Base-by-base conservation (phyloP, 2,888 invertebrate species). In the Hydraecia micacea region DNA sequence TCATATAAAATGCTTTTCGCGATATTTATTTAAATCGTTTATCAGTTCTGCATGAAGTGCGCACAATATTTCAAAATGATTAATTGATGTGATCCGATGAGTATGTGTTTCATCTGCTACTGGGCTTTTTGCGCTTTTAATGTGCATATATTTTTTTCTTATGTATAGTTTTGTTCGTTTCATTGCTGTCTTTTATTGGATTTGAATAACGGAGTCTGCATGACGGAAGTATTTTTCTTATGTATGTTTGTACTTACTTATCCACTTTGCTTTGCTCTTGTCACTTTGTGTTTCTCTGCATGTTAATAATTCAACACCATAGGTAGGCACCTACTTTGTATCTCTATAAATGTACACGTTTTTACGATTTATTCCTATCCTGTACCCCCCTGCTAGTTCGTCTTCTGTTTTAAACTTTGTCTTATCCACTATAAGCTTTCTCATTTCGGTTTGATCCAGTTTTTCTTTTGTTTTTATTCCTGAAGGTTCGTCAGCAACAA, bases 41-140 rank as follows among this genome's bases (percentile, higher is more conserved):
- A 87, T 84, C 84, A 77, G 79, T 81, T 66, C 70, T 74, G 75
- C 69, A 70, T 71, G 66, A 13, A 72, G 63, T 67, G 78, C 49
- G 55, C 63, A 75, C 83, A 78, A 91, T 91, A 90, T 89, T 90
- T 91, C 91, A 91, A 75, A 81, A 80, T 91, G 92, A 92, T 91
- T 90, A 91, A 92, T 92, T 87, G 89, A 86, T 82, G 81, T 67
- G 76, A 77, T 62, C 62, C 78, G 79, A 85, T 86, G 89, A 89
- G 84, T 88, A 77, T 88, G 75, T 84, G 72, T 88, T 90, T 83
- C 66, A 52, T 74, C 69, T 83, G 69, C 32, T 63, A 71, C 62
- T 63, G 46, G 39, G 67, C 15, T 55, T 75, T 83, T 69, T 74
- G 67, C 66, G 66, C 62, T 76, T 81, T 78, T 52, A 39, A 58